Conservation (phyloP, 2,797 vertebrate species). For the Eidolon dupreanum region DNA sequence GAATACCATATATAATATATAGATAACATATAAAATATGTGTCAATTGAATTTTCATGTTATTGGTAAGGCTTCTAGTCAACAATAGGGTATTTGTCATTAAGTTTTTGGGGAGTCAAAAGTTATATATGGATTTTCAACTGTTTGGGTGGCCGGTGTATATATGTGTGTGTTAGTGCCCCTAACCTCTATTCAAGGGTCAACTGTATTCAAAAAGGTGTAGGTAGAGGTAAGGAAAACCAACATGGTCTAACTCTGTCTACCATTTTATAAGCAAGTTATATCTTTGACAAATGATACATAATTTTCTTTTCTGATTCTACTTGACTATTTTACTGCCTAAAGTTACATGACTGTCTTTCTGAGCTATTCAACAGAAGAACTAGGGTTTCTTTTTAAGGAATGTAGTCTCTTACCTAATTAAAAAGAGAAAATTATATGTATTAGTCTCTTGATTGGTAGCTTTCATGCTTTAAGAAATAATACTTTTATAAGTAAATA, state of each 20-base stretch:
- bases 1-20: neutral
- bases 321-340: neutral
- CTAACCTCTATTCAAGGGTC: neutral
- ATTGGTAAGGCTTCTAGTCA: neutral
- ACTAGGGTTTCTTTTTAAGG: neutral
- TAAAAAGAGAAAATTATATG: neutral
- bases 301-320: neutral
- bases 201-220: neutral
- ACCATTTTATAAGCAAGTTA: neutral
- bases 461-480: neutral
- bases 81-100: neutral
- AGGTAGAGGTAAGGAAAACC: neutral
- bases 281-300: neutral
- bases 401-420: neutral
- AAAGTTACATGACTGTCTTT: neutral
- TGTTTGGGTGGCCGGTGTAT: neutral
- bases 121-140: neutral
- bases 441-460: neutral
- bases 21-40: neutral
- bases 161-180: neutral
- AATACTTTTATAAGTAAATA: neutral
- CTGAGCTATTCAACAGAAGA: neutral
- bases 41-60: neutral
- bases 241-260: neutral
- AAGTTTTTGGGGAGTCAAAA: neutral